A percentile compares a stretch with the other conserved stretches of the same genome.
Conservation (phyloP, 2,888 invertebrate species). For the Platycnemis pennipes region DNA sequence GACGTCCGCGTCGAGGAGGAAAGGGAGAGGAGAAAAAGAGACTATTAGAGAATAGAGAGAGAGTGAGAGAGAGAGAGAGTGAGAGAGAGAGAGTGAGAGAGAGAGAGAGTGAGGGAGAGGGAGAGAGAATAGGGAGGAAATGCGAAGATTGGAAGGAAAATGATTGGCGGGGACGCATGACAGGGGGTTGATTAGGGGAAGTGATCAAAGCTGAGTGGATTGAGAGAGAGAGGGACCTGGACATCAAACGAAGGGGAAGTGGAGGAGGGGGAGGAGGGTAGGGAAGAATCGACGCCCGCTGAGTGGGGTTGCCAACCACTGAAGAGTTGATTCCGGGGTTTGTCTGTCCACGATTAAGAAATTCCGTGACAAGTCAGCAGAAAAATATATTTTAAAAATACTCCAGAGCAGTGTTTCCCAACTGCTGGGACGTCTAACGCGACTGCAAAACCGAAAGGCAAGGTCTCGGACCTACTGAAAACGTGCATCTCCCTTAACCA, state of each 20-base stretch:
- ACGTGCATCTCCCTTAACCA: no score
- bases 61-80: neutral
- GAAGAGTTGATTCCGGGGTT: no score
- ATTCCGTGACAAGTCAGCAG: no score
- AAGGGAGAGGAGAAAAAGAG: neutral
- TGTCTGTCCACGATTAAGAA: no score
- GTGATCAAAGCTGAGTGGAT: neutral
- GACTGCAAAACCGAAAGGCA: no score
- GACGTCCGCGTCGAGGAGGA: neutral
- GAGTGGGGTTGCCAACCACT: no score
- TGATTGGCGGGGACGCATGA: neutral
- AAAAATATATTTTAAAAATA: no score
- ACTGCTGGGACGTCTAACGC: no score
- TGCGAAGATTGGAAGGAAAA: slow-evolving; percentile 10
- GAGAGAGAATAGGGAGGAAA: neutral
- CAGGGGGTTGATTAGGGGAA: neutral
- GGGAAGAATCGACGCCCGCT: no score
- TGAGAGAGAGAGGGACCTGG: neutral
- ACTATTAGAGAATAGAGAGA: neutral
- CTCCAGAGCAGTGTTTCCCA: no score
- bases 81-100: no score
- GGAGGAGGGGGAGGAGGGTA: neutral
- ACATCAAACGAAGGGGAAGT: neutral
- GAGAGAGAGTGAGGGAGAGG: neutral
- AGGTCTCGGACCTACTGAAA: no score